A percentile compares a stretch with the other conserved stretches of the same genome.
Evolutionary conservation across 2,888 invertebrate genomes (phyloP).

Genomic region (Augochlorella aurata): DNA sequence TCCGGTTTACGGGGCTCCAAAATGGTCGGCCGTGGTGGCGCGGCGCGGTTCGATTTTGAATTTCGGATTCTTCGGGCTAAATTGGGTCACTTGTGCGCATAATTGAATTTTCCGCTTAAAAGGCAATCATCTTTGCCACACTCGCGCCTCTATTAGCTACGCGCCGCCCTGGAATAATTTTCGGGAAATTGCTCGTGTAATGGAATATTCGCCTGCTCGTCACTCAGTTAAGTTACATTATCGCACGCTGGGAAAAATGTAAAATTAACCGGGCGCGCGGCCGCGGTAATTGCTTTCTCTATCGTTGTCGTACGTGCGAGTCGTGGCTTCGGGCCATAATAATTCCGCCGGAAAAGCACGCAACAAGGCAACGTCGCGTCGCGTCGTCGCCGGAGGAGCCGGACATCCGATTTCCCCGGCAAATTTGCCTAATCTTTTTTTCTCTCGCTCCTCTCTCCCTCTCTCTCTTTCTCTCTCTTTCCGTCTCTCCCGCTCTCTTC

Average conservation of each 20-base stretch:
- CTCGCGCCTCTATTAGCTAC: slow-evolving; percentile 47
- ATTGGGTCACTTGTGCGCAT: slow-evolving; percentile 61
- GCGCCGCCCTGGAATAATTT: slow-evolving; percentile 53
- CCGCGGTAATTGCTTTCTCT: slow-evolving; percentile 51
- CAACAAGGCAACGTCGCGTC: background rate
- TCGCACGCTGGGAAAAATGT: slow-evolving; percentile 45
- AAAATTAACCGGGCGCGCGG: slow-evolving; percentile 45
- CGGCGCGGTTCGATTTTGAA: slow-evolving; percentile 19
- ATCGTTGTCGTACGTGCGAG: slow-evolving; percentile 35
- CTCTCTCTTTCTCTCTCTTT: no score
- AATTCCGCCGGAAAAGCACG: slow-evolving; percentile 33
- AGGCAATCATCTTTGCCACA: slow-evolving; percentile 65
- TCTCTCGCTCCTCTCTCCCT: background rate
- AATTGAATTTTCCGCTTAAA: slow-evolving; percentile 63
- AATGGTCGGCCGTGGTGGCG: background rate
- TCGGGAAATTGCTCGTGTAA: slow-evolving; percentile 66
- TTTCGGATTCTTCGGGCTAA: slow-evolving; percentile 46
- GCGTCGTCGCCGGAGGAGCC: slow-evolving; percentile 14
- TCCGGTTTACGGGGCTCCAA: slow-evolving; percentile 1
- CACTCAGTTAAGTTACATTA: slow-evolving; percentile 51
- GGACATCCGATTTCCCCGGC: slow-evolving; percentile 18
- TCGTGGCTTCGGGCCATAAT: slow-evolving; percentile 44
- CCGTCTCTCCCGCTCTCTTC: no score
- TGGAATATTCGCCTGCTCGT: slow-evolving; percentile 62
- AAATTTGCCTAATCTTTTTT: slow-evolving; percentile 32